phyloP scores from a whole-genome alignment of 2,797 vertebrate species.

The Chanos chanos region DNA sequence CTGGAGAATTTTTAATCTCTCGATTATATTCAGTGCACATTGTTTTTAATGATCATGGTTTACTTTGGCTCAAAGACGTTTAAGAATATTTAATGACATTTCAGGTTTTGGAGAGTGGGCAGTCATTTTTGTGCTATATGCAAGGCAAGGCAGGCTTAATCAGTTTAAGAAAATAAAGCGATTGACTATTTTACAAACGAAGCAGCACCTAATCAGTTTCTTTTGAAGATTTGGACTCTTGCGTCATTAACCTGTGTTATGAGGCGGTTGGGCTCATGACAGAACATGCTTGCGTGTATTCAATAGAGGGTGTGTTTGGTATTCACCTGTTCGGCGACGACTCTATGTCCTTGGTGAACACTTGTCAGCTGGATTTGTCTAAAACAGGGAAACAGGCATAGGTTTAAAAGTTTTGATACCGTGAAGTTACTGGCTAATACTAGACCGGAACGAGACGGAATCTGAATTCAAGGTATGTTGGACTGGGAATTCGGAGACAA shows the following conservation, averaged over 20 bases:
- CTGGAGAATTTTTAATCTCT: too few relatives aligned
- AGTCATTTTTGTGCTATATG: too few relatives aligned
- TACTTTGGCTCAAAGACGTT: too few relatives aligned
- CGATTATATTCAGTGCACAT: too few relatives aligned
- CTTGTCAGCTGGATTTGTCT: not conserved
- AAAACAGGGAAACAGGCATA: not conserved
- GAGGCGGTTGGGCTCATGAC: conserved; percentile 29
- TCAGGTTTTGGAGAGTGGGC: too few relatives aligned
- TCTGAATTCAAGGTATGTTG: conserved; percentile 59
- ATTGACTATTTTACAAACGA: too few relatives aligned
- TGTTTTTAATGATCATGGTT: too few relatives aligned
- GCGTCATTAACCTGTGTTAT: conserved; percentile 55
- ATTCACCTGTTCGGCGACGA: conserved; percentile 58
- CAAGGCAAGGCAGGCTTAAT: too few relatives aligned
- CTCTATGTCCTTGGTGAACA: conserved; percentile 19
- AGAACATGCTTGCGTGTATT: conserved; percentile 55
- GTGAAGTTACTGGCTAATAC: conserved; percentile 55
- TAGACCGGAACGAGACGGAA: conserved; percentile 52
- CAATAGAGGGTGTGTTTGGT: conserved; percentile 57
- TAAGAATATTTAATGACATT: too few relatives aligned
- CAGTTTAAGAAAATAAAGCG: too few relatives aligned
- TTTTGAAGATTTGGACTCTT: conserved; percentile 32
- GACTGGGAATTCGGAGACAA: conserved; percentile 25
- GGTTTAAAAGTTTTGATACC: not conserved
- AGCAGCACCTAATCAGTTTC: conserved; percentile 31